These are phyloP conservation scores for Sclerodermus sp. DNA, from an alignment of 2,888 invertebrate species.

Conservation along the genomic window DNA sequence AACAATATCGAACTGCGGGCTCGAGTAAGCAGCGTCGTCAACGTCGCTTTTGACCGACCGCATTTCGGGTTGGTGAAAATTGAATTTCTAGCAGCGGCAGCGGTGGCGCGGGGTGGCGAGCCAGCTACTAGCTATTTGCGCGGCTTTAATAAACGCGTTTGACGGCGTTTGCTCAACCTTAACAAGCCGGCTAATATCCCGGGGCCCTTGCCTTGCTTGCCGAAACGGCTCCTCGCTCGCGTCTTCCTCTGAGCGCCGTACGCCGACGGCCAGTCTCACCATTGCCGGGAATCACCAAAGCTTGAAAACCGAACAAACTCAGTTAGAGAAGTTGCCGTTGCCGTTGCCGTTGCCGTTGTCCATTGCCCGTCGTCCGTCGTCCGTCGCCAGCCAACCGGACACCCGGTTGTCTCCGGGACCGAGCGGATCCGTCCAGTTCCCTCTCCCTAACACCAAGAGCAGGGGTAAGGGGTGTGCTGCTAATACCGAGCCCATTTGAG, in stretches of 20 bases:
- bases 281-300: constrained; percentile 43
- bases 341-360: too few relatives aligned
- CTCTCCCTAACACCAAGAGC: too few relatives aligned
- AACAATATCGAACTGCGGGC: constrained; percentile 27
- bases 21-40: constrained; percentile 4
- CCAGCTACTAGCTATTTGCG: constrained; percentile 37
- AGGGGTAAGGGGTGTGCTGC: too few relatives aligned
- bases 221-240: constrained; percentile 22
- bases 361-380: too few relatives aligned
- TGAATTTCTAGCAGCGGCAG: constrained; percentile 31
- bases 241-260: constrained; percentile 18
- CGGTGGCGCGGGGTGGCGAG: not conserved
- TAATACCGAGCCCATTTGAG: too few relatives aligned
- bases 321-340: constrained; percentile 38
- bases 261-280: constrained; percentile 8
- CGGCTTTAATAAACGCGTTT: constrained; percentile 51
- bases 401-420: not conserved
- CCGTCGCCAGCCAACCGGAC: constrained; percentile 19
- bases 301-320: constrained; percentile 55
- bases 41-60: constrained; percentile 39
- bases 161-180: constrained; percentile 44
- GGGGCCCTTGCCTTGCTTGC: constrained; percentile 23
- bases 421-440: too few relatives aligned
- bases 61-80: constrained; percentile 42
- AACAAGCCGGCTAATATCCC: constrained; percentile 52